Base-by-base conservation (phyloP, 2,888 invertebrate genomes). In the Habroteleia sp. region DNA sequence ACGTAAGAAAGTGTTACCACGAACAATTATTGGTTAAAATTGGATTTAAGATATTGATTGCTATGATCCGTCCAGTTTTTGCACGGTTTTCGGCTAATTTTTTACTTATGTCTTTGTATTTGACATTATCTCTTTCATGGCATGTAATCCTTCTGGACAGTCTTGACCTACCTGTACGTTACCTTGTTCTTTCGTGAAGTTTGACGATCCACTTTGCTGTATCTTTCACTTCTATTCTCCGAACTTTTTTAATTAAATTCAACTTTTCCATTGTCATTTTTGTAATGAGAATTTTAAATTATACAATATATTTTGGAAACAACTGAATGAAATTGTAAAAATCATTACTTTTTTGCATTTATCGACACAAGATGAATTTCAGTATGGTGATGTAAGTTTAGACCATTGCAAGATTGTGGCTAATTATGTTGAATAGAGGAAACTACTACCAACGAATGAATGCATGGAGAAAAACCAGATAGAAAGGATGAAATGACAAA, bases 121-220 rank as follows among this genome's bases (percentile, higher is more conserved):
- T 23, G n/a, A n/a, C 7, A 16, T 54, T 13, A 20, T 37, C 23
- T 27, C 16, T 37, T 37, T 37, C 27, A 31, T 31, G 20, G 54
- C 54, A 56, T 56, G 54, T 31, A 29, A 56, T 41, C 52, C 25
- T 31, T 11, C 27, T 27, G 25, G 8, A 25, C 14, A n/a, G 4
- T 16, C 39, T 27, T 54, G 7, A 35, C 11, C 33, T 29, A 23
- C 23, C 35, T 33, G 33, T 31, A 48, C 8, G 25, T 50, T 37
- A 20, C 23, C 13, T 31, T 10, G 14, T 11, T 35, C 7, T 7
- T 35, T 35, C 2, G 35, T 16, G 16, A 35, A 35, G 3, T 50
- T 27, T 13, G 50, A 50, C 23, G 8, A 35, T 37, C 52, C 37
- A 52, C 54, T 41, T 56, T 41, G 29, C 31, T 41, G 27, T 41